phyloP scores from a whole-genome alignment of 2,113 vertebrate genomes.

The Clarias macrocephalus region DNA sequence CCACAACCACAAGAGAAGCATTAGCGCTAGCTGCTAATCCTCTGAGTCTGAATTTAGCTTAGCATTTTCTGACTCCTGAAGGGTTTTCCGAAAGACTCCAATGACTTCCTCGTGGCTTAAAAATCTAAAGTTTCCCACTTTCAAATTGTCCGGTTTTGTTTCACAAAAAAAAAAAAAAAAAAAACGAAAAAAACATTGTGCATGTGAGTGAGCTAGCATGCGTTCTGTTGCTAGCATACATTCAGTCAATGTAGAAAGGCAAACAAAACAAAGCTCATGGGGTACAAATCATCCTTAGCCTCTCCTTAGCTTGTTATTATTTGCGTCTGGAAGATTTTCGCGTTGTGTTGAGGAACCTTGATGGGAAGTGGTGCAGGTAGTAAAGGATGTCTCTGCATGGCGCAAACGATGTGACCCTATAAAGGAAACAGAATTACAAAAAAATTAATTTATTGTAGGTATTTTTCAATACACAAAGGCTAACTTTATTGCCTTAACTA shows the following conservation, averaged over 20 bases:
- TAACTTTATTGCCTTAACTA: neutral
- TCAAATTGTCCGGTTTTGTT: constrained; percentile 18
- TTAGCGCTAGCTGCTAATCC: neutral
- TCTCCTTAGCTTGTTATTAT: constrained; percentile 12
- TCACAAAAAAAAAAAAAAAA: neutral
- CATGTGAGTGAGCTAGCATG: neutral
- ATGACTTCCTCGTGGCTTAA: constrained; percentile 17
- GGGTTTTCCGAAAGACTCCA: constrained; percentile 9
- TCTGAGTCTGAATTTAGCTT: neutral
- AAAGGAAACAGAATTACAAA: constrained; percentile 22
- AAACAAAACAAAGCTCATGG: constrained; percentile 47
- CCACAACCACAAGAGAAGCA: neutral
- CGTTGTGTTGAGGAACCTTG: neutral
- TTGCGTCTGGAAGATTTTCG: constrained; percentile 5
- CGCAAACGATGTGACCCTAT: constrained; percentile 34
- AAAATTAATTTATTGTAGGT: constrained; percentile 9
- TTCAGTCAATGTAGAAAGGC: neutral
- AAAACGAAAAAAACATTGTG: too few species aligned
- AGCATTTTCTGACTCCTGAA: constrained; percentile 10
- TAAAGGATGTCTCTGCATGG: neutral
- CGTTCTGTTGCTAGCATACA: neutral
- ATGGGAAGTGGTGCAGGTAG: neutral
- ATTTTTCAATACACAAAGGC: constrained; percentile 10
- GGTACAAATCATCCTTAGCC: neutral
- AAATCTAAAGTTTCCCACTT: neutral